Evolutionary conservation across 2,797 vertebrate genomes (phyloP).

Genomic region (Coluber constrictor): DNA sequence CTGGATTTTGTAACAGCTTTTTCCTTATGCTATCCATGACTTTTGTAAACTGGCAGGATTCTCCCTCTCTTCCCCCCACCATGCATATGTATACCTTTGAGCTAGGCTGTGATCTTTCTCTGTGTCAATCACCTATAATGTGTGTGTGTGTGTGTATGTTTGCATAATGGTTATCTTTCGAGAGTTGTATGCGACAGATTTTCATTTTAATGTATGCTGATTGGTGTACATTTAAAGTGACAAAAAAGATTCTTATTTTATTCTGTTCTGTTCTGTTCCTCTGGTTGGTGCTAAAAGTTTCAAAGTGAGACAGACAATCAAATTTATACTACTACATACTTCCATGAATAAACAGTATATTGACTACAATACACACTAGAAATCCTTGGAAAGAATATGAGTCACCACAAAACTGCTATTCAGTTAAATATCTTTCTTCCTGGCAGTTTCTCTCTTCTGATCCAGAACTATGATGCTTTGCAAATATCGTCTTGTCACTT

Average conservation of each 20-base stretch:
- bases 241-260: no score
- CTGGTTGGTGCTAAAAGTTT: neutral
- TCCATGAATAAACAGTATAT: neutral
- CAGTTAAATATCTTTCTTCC: neutral
- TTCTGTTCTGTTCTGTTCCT: no score
- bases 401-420: neutral
- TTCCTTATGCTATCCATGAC: neutral
- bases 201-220: no score
- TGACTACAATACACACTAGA: neutral
- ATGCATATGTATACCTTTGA: no score
- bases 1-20: neutral
- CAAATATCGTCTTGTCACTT: neutral
- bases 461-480: neutral
- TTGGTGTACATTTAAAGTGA: no score
- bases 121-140: no score
- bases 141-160: no score
- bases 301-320: neutral
- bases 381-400: neutral
- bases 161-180: neutral
- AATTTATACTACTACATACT: neutral
- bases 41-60: no score
- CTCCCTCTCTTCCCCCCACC: no score
- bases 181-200: no score
- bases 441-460: neutral
- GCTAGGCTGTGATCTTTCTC: no score